Evolutionary conservation across 2,888 invertebrate genomes (phyloP).

Genomic region (Brenthis daphne): DNA sequence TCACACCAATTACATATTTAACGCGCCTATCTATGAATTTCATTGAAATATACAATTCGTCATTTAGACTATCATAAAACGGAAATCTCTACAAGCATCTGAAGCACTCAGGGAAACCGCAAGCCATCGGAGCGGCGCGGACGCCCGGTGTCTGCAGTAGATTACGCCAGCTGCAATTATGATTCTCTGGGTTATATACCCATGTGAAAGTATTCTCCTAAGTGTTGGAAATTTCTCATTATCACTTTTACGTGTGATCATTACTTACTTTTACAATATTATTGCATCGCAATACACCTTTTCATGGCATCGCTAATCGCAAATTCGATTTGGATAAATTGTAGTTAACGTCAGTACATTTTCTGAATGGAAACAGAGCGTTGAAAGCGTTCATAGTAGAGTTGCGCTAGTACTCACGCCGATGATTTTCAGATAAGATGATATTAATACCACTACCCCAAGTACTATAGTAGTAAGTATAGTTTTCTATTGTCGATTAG

Average conservation of each 20-base stretch:
- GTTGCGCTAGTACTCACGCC: too few relatives aligned
- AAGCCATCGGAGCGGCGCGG: conserved; percentile 27
- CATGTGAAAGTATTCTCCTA: conserved; percentile 60
- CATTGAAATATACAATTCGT: neutral
- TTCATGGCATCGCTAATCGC: too few relatives aligned
- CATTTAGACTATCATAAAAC: conserved; percentile 6
- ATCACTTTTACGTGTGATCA: conserved; percentile 21
- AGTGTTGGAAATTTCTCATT: conserved; percentile 56
- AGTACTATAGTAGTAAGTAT: too few relatives aligned
- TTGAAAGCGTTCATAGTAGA: too few relatives aligned
- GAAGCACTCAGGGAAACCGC: conserved; percentile 44
- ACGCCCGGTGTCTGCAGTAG: conserved; percentile 11
- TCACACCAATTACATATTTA: too few relatives aligned
- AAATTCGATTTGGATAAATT: too few relatives aligned
- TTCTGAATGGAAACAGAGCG: too few relatives aligned
- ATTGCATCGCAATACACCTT: neutral
- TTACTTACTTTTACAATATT: conserved; percentile 22
- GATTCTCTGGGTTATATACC: conserved; percentile 58
- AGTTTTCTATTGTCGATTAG: too few relatives aligned
- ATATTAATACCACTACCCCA: too few relatives aligned
- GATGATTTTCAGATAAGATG: too few relatives aligned
- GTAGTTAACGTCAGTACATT: too few relatives aligned
- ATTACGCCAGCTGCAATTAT: conserved; percentile 28
- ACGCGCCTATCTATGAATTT: neutral
- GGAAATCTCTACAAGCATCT: conserved; percentile 18